Evolutionary conservation across 2,797 vertebrate species (phyloP), one percentile per base, ranked within the genome.

Genomic region (Pseudopleuronectes americanus): DNA sequence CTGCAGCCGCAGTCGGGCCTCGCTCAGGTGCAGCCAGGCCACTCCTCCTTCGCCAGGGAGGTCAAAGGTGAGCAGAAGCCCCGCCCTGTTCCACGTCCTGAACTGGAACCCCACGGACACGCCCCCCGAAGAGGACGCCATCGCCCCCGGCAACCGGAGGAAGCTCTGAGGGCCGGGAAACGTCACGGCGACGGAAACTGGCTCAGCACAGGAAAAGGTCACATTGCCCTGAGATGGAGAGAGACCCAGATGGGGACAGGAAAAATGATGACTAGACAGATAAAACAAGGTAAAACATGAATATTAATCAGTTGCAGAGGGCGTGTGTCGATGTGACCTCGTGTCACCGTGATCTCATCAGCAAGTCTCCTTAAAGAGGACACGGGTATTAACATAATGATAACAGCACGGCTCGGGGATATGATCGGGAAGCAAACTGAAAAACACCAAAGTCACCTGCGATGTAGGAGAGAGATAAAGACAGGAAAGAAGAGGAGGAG

Each of bases 1-100:
- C 86, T 90, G 95, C 38, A 96, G 76, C 79, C 90, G 93, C 47
- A 96, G 84, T 81, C 90, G 94, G n/a, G 95, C 95, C 52, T 96
- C 95, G 1, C 82, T 93, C 74, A 98, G 92, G 88, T 94, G 90
- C 48, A 98, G 81, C 84, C 95, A 91, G 72, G 95, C 90, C 65
- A 89, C 83, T 19, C 94, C 94, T 0, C 92, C 92, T 71, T 91
- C 69, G 22, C 85, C 79, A 0, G 87, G 89, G n/a, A 96, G 87
- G 86, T 93, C 94, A 64, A 88, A 94, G 80, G 92, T 95, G 48
- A 97, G 83, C 1, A 99, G 87, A 60, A 96, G 93, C 36, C 96
- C 97, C 0, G 88, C 95, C 51, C 92, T 92, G 87, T 97, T 97
- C 97, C 97, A 99, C 0, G 97, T 98, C 52, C 96, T 93, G 89